Base-by-base conservation (phyloP, 2,888 invertebrate species). In the Hypomecis atomaria region DNA sequence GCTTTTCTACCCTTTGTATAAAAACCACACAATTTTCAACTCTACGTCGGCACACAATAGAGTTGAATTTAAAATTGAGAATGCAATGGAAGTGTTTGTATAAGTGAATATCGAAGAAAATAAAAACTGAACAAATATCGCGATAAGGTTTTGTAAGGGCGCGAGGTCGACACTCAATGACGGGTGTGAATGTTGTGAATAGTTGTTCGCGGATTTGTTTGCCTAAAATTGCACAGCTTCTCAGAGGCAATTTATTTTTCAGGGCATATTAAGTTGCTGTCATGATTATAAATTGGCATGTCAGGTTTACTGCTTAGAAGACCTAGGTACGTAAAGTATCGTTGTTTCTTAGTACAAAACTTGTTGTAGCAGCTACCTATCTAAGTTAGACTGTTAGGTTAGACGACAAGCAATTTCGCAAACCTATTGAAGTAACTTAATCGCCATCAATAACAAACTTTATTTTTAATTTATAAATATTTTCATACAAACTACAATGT, bases 81-180 rank as follows among this genome's bases (percentile, higher is more conserved):
- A 54, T 42, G 58, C 65, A 60, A 72, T 36, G 67, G 67, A 62
- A 66, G 68, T 75, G 72, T 83, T 85, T 83, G 85, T 77, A 79
- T 84, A 87, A 84, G 84, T 84, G 83, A 85, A 82, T 86, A 86
- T 87, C 86, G 82, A 83, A 87, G 87, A 87, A 90, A 92, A 92
- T 91, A 92, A 91, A 92, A 91, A 90, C 86, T 88, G 87, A 85
- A 87, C 88, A 90, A 91, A 91, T 89, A 89, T 87, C 83, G 76
- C 79, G 90, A 91, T 91, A 91, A 91, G 86, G 86, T 86, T 88
- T 85, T 88, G 89, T 88, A 84, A 89, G 90, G 90, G 90, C 90
- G 90, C 83, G 89, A 90, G 90, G 90, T 89, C 84, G 89, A 81
- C 79, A 79, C 72, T 84, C 87, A 86, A 84, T 88, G 88, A 82